These are phyloP conservation scores for Nomia melanderi DNA, from an alignment of 1,140 invertebrate genomes.

Conservation along the genomic window DNA sequence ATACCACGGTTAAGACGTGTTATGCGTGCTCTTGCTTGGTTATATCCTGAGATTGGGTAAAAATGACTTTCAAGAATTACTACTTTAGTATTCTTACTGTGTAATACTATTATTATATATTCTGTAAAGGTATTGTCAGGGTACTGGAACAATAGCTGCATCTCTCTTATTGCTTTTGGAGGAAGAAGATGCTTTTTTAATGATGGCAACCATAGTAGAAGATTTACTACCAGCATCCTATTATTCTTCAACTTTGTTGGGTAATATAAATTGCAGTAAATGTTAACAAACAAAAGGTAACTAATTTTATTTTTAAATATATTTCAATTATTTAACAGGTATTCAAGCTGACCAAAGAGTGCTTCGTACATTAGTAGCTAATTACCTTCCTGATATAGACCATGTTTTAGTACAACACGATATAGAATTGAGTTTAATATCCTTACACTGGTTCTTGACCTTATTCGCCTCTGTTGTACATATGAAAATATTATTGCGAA, in stretches of 20 bases:
- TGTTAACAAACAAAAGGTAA: slow-evolving; percentile 11
- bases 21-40: slow-evolving; percentile 95
- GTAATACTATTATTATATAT: slow-evolving; percentile 30
- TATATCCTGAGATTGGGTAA: slow-evolving; percentile 98
- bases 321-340: slow-evolving; percentile 73
- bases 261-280: slow-evolving; percentile 75
- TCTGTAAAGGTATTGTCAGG: slow-evolving; percentile 92
- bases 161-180: slow-evolving; percentile 96
- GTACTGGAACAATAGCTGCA: slow-evolving; percentile 97
- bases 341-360: slow-evolving; percentile 97
- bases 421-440: slow-evolving; percentile 97
- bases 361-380: slow-evolving; percentile 93
- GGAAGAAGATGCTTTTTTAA: slow-evolving; percentile 99
- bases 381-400: slow-evolving; percentile 94
- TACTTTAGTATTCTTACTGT: slow-evolving; percentile 2
- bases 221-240: slow-evolving; percentile 98
- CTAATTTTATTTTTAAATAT: slow-evolving; percentile 3
- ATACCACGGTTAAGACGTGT: slow-evolving; percentile 94
- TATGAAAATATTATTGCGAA: slow-evolving; percentile 95
- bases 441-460: slow-evolving; percentile 98
- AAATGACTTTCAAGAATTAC: slow-evolving; percentile 19
- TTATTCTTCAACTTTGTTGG: slow-evolving; percentile 96
- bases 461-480: slow-evolving; percentile 99
- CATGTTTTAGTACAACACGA: slow-evolving; percentile 95
- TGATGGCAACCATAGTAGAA: slow-evolving; percentile 98